Evolutionary conservation across 2,888 invertebrate species (phyloP), one percentile per base, ranked within the genome.

Genomic region (Axea sp.): DNA sequence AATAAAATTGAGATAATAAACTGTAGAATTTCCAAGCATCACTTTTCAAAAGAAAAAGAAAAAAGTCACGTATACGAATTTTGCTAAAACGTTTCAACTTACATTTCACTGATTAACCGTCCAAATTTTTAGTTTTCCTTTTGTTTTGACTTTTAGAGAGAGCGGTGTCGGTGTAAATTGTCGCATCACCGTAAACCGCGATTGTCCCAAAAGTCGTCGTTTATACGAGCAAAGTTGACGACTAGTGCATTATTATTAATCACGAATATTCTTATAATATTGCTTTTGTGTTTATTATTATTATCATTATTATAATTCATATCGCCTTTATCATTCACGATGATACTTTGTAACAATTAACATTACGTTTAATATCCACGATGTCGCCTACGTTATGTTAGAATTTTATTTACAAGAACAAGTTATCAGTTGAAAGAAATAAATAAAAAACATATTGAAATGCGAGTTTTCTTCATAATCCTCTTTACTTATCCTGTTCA

Each of bases 371-470:
- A 82, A 76, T 81, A 80, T 80, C 80, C 68, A 77, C 78, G 77
- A 82, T 72, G 78, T 80, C 82, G 79, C 77, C 76, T 81, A 79
- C 78, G 78, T 81, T 82, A 80, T 43, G 77, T 81, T 77, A 82
- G 78, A 76, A 81, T 80, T 82, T 83, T 82, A 83, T 82, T 81
- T 82, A 81, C 77, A 76, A 79, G 71, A 71, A 47, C 47, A 75
- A 83, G 77, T 80, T 82, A 79, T 81, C 79, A 79, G 78, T 76
- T 78, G 64, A 72, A 51, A 17, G 30, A 68, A 51, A 67, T 67
- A 68, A 67, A 76, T 43, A 68, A 68, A 72, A 41, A 55, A 65
- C 41, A 24, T 22, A 49, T 19, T 2, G 11, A 17, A 57, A 26
- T 28, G 17, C 11, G 15, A 7, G 1, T 51, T 24, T 51, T 26